Percentiles rank a stretch among this genome's conserved stretches.
Conservation (phyloP, 2,888 invertebrate genomes). For the Halictus quadricinctus region DNA sequence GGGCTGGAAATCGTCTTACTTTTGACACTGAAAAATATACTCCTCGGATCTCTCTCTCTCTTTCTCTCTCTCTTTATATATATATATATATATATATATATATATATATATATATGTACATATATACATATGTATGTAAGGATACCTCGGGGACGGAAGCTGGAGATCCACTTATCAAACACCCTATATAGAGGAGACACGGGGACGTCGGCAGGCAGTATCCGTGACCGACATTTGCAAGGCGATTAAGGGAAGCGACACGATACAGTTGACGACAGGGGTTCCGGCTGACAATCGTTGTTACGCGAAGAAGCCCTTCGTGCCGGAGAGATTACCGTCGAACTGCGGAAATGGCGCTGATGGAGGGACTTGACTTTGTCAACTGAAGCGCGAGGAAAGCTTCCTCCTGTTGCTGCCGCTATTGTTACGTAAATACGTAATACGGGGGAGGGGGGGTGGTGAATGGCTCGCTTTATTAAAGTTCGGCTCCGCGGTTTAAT, state of each 20-base stretch:
- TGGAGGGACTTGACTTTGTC: constrained; percentile 60
- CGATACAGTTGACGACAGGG: constrained; percentile 42
- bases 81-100: neutral
- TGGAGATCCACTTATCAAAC: constrained; percentile 36
- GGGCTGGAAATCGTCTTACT: constrained; percentile 44
- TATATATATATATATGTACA: neutral
- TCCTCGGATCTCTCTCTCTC: constrained; percentile 1
- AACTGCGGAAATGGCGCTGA: constrained; percentile 59
- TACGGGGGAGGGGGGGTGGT: constrained; percentile 34
- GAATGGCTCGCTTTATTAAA: constrained; percentile 54
- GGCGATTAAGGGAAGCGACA: constrained; percentile 51
- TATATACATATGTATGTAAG: neutral
- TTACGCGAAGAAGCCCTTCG: constrained; percentile 59
- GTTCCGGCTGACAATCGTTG: constrained; percentile 58
- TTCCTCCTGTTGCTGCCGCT: constrained; percentile 50
- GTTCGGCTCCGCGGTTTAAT: constrained; percentile 38
- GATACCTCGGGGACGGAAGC: neutral
- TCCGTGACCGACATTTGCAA: constrained; percentile 60
- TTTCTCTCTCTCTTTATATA: neutral
- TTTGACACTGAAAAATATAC: constrained; percentile 51
- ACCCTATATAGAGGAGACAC: neutral
- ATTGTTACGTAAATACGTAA: constrained; percentile 59
- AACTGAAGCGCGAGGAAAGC: constrained; percentile 58
- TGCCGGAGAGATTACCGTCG: constrained; percentile 55
- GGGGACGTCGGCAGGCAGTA: constrained; percentile 17